phyloP scores from a whole-genome alignment of 2,888 invertebrate species.

The Steinernema carpocapsae region DNA sequence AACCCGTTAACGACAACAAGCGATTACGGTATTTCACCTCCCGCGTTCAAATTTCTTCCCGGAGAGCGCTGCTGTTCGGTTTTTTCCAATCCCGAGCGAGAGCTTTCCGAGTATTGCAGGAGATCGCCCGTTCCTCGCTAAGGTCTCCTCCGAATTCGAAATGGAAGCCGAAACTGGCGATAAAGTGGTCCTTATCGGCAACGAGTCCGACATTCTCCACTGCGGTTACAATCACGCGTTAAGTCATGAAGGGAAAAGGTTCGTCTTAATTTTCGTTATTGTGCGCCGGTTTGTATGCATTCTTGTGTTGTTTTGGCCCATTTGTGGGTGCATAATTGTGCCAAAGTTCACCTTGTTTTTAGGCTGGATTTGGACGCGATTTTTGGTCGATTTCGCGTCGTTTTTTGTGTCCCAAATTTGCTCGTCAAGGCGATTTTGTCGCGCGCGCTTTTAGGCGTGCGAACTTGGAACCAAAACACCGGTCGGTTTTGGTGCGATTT shows the following conservation, averaged over 20 bases:
- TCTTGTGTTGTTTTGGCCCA: not conserved
- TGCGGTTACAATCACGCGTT: constrained; percentile 62
- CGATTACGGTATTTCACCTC: not conserved
- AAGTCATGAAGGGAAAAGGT: constrained; percentile 62
- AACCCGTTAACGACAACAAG: no score
- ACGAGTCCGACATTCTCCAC: constrained; percentile 65
- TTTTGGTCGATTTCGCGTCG: not conserved
- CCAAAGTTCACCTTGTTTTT: not conserved
- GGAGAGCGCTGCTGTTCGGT: not conserved
- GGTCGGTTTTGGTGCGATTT: no score
- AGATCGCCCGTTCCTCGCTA: no score
- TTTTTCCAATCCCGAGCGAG: not conserved
- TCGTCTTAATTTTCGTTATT: constrained; percentile 20
- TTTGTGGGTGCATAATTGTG: not conserved
- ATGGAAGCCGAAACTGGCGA: constrained; percentile 51
- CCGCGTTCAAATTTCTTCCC: not conserved
- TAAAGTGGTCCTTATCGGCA: constrained; percentile 62
- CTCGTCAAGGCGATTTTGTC: no score
- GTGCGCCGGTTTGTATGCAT: no score
- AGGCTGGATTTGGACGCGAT: no score
- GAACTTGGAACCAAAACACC: no score
- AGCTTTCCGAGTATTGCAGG: not conserved
- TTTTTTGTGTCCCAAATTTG: not conserved
- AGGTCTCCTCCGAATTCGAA: not conserved
- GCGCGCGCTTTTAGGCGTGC: no score